Conservation (phyloP, 2,888 invertebrate species). For the Hetaerina titia region DNA sequence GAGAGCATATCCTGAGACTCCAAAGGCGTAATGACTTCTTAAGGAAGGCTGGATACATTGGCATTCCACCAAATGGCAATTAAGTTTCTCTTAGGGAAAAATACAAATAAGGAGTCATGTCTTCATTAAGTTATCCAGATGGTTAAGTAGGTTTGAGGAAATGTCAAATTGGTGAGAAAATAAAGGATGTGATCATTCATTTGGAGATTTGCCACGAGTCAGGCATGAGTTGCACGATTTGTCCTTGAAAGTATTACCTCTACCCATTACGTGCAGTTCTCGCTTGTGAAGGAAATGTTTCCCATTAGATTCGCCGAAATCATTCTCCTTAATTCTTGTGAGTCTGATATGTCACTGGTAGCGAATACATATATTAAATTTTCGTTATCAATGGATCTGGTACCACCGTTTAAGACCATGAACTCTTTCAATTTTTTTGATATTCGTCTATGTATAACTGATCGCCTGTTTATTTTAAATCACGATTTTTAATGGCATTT, state of each 20-base stretch:
- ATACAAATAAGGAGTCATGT: constrained; percentile 56
- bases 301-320: no score
- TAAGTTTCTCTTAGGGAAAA: constrained; percentile 41
- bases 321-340: no score
- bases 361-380: no score
- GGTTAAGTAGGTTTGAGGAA: constrained; percentile 43
- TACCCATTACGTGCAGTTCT: no score
- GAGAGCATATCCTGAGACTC: constrained; percentile 24
- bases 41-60: neutral
- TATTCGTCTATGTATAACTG: no score
- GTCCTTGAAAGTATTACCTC: neutral
- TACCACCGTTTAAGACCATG: no score
- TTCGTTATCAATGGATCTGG: no score
- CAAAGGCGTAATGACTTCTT: constrained; percentile 28
- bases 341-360: no score
- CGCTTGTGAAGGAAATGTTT: no score
- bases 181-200: constrained; percentile 10
- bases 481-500: no score
- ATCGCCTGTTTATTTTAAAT: no score
- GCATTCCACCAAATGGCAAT: constrained; percentile 43
- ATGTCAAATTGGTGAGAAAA: constrained; percentile 24
- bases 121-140: constrained; percentile 8
- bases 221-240: neutral
- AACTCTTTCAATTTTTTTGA: no score
- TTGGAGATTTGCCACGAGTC: neutral